phyloP scores from a whole-genome alignment of 2,113 vertebrate genomes.

The Myxocyprinus asiaticus region DNA sequence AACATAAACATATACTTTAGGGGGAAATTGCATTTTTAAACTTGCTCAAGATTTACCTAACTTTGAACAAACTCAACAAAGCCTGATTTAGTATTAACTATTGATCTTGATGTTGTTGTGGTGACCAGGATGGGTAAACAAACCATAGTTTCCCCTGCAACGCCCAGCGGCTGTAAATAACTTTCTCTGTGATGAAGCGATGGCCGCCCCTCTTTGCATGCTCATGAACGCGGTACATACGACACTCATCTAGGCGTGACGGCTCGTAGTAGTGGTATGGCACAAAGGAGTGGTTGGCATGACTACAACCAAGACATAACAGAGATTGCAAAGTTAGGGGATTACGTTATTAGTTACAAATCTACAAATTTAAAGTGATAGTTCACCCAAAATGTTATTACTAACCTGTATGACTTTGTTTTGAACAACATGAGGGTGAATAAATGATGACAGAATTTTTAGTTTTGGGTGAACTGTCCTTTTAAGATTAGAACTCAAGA shows the following conservation, averaged over 20 bases:
- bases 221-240: constrained; percentile 87
- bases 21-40: neutral
- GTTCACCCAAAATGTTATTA: no score
- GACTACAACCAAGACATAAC: constrained; percentile 52
- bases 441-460: no score
- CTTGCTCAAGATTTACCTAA: neutral
- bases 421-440: no score
- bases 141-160: constrained; percentile 80
- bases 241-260: constrained; percentile 82
- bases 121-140: constrained; percentile 81
- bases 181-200: constrained; percentile 95
- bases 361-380: no score
- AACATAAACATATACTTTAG: neutral
- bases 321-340: neutral
- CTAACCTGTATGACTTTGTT: no score
- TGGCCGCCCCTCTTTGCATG: constrained; percentile 78
- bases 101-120: constrained; percentile 3
- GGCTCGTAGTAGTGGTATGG: constrained; percentile 95
- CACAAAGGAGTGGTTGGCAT: constrained; percentile 73
- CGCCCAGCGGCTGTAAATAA: constrained; percentile 91
- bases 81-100: neutral
- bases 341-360: neutral
- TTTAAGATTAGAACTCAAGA: neutral
- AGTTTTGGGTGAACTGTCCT: no score
- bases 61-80: neutral